Percentiles rank a stretch among this genome's conserved stretches.
phyloP scores from a whole-genome alignment of 2,113 vertebrate genomes.

The Eretmochelys imbricata region DNA sequence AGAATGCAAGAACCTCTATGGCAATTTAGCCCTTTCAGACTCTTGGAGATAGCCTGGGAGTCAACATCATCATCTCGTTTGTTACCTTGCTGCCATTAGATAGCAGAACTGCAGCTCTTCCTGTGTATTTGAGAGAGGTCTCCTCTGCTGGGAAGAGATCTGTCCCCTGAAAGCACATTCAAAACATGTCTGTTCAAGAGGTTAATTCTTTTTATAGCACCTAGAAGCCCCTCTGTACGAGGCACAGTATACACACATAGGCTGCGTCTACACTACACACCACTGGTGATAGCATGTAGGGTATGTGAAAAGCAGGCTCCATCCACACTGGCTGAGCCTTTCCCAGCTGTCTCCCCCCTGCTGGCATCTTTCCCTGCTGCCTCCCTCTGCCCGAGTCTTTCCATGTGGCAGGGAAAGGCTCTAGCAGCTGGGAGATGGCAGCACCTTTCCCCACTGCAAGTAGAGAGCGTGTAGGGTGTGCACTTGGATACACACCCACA shows the following conservation, averaged over 20 bases:
- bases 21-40: neutral
- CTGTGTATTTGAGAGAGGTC: neutral
- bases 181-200: neutral
- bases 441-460: too few relatives aligned
- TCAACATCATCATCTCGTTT: neutral
- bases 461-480: too few relatives aligned
- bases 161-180: conserved; percentile 2
- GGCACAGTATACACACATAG: neutral
- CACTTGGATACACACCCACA: too few relatives aligned
- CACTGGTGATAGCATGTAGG: neutral
- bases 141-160: neutral
- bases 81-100: neutral
- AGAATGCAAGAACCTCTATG: neutral
- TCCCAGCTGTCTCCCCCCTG: neutral
- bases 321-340: neutral
- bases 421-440: neutral
- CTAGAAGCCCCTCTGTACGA: neutral
- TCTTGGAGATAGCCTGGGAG: neutral
- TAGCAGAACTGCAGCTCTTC: neutral
- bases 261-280: neutral
- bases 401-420: neutral
- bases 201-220: neutral
- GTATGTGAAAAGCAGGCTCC: neutral
- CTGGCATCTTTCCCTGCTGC: neutral
- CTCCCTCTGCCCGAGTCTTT: neutral